Conservation (phyloP, 2,797 vertebrate species). For the Coilia nasus region DNA sequence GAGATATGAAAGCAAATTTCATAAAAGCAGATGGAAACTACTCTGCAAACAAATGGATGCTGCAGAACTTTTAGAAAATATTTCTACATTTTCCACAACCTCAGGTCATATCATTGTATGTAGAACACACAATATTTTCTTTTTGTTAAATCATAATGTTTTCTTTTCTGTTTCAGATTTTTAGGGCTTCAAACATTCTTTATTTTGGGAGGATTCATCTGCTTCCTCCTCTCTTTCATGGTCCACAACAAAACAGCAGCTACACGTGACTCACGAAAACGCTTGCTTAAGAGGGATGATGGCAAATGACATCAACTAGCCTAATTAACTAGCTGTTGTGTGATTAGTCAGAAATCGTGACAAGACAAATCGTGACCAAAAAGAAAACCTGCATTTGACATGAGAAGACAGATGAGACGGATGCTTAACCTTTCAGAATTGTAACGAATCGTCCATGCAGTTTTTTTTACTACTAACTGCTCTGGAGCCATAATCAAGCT, state of each 20-base stretch:
- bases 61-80: too few relatives aligned
- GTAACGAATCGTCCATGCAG: too few relatives aligned
- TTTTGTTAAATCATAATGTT: background rate
- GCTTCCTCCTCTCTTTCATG: slow-evolving; percentile 67
- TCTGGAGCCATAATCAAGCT: too few relatives aligned
- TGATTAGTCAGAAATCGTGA: background rate
- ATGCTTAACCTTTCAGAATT: background rate
- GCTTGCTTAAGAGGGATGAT: background rate
- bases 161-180: slow-evolving; percentile 64
- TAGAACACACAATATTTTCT: background rate
- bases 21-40: too few relatives aligned
- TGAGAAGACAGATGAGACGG: background rate
- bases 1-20: too few relatives aligned
- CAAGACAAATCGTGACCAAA: background rate
- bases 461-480: background rate
- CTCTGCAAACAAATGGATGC: too few relatives aligned
- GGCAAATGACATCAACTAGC: background rate
- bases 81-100: too few relatives aligned
- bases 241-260: slow-evolving; percentile 54
- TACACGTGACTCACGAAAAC: background rate
- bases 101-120: background rate
- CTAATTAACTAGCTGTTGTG: background rate
- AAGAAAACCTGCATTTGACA: background rate
- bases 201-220: slow-evolving; percentile 66
- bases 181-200: slow-evolving; percentile 74